Percentiles rank a stretch among this genome's conserved stretches.
phyloP scores from a whole-genome alignment of 2,113 vertebrate species.

The Plotosus lineatus region DNA sequence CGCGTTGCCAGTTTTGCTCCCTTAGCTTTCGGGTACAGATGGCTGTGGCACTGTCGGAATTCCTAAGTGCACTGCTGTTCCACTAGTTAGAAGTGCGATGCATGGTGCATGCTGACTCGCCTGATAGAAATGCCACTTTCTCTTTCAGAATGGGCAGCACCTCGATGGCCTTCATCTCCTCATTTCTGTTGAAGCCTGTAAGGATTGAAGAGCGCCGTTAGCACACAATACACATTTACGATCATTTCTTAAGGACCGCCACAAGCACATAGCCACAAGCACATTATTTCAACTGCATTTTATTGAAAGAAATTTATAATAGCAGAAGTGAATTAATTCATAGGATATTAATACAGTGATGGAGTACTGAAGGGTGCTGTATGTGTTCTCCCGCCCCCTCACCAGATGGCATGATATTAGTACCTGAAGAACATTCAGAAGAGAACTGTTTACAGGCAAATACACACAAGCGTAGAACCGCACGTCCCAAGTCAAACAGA shows the following conservation, averaged over 20 bases:
- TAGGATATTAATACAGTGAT: not conserved
- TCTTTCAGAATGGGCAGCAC: constrained; percentile 98
- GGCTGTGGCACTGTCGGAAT: not conserved
- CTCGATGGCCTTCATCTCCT: constrained; percentile 98
- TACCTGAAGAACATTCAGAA: constrained; percentile 45
- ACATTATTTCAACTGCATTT: not conserved
- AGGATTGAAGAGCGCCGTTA: constrained; percentile 46
- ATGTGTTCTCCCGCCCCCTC: constrained; percentile 48
- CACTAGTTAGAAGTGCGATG: not conserved
- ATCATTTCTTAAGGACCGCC: not conserved
- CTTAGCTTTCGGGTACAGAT: not conserved
- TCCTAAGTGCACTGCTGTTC: not conserved
- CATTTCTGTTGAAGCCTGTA: constrained; percentile 96
- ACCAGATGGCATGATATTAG: constrained; percentile 63
- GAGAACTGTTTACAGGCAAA: not conserved
- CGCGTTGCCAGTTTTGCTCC: not conserved
- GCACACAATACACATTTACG: not conserved
- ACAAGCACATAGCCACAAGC: not conserved
- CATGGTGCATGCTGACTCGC: constrained; percentile 42
- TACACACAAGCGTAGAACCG: not conserved
- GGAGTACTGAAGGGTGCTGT: not conserved
- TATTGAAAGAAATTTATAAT: not conserved
- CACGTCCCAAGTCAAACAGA: not conserved
- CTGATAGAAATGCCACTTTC: constrained; percentile 97
- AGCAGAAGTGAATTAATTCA: not conserved